These are phyloP conservation scores for Artemia sp. DNA, from an alignment of 2,888 invertebrate species.

Conservation along the genomic window DNA sequence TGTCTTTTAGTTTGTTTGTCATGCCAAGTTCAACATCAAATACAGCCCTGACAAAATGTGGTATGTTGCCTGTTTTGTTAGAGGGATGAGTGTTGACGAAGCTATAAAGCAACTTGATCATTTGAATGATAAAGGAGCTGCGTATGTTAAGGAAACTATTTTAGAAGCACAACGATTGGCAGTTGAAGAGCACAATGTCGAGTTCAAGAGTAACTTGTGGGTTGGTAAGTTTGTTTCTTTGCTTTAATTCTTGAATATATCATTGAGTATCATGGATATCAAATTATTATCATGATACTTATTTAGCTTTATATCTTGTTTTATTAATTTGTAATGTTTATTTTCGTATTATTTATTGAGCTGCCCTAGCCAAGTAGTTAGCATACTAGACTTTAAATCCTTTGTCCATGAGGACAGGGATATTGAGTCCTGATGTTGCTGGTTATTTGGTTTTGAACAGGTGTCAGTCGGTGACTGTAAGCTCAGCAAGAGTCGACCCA, in stretches of 20 bases:
- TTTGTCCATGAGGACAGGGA: no score
- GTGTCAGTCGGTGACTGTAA: no score
- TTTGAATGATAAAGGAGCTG: conserved; percentile 58
- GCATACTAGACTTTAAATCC: no score
- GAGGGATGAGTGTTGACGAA: conserved; percentile 86
- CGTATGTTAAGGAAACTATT: conserved; percentile 53
- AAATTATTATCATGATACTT: no score
- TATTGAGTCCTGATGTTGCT: no score
- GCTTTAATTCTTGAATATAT: not conserved
- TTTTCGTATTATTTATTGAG: no score
- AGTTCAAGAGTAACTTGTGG: conserved; percentile 88
- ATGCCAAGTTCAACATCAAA: conserved; percentile 63
- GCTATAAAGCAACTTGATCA: conserved; percentile 77
- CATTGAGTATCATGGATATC: no score
- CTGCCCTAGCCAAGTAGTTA: no score
- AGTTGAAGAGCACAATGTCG: conserved; percentile 72
- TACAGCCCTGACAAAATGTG: conserved; percentile 84
- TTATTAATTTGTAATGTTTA: no score
- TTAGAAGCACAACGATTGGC: conserved; percentile 78
- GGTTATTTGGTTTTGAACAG: no score
- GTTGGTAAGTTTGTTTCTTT: conserved; percentile 39
- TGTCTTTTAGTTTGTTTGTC: conserved; percentile 58
- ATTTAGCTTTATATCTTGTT: no score
- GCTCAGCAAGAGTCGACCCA: no score
- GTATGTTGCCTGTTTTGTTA: conserved; percentile 68